phyloP scores from a whole-genome alignment of 2,888 invertebrate species.

The Rugalucina vietnamica region DNA sequence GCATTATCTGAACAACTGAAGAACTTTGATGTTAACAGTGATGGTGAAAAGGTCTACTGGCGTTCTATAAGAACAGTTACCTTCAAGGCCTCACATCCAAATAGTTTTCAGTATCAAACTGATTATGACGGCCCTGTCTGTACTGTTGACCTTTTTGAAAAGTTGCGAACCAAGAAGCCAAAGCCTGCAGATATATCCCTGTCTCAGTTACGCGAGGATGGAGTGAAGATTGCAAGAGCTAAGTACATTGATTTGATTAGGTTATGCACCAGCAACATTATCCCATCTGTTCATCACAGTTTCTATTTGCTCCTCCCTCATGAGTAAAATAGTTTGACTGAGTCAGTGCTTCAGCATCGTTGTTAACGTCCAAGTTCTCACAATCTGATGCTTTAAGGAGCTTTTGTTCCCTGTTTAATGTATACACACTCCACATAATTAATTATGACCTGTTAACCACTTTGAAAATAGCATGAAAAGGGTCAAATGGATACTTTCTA shows the following conservation, averaged over 20 bases:
- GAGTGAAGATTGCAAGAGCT: constrained; percentile 1
- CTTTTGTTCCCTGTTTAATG: too few species aligned
- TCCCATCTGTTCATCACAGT: constrained; percentile 30
- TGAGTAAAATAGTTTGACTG: too few species aligned
- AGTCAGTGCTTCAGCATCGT: too few species aligned
- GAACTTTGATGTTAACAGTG: constrained; percentile 27
- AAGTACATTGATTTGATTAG: constrained; percentile 23
- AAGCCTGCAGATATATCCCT: not conserved
- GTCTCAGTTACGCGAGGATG: not conserved
- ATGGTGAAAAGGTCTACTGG: constrained; percentile 34
- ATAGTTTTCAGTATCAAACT: constrained; percentile 31
- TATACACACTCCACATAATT: too few species aligned
- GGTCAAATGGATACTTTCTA: too few species aligned
- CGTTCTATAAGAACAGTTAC: constrained; percentile 16
- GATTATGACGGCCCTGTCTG: constrained; percentile 24
- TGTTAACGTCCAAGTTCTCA: too few species aligned
- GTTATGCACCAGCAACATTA: constrained; percentile 15
- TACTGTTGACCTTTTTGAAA: constrained; percentile 26
- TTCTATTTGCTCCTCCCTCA: constrained; percentile 26
- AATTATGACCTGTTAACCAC: too few species aligned
- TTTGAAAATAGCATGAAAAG: too few species aligned
- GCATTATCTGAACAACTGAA: constrained; percentile 12
- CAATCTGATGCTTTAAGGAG: too few species aligned
- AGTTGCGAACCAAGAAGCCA: not conserved
- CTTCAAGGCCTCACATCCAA: not conserved